Evolutionary conservation across 1,140 invertebrate genomes (phyloP).

Genomic region (Drosophila orena): DNA sequence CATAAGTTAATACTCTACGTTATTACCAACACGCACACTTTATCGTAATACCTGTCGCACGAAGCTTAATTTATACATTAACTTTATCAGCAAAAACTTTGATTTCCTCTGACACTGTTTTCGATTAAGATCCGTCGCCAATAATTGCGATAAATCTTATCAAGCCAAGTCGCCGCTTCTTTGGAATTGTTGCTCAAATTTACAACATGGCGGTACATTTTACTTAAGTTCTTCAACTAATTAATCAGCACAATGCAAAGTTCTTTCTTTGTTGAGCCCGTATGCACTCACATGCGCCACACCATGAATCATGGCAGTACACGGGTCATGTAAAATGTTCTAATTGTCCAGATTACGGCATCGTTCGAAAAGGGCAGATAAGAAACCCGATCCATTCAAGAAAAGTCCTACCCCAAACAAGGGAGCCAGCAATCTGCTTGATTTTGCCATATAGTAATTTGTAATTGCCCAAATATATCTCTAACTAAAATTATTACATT

Average conservation of each 20-base stretch:
- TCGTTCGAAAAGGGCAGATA: conserved; percentile 1
- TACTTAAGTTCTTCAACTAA: conserved; percentile 7
- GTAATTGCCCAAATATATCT: background rate
- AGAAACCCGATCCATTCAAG: background rate
- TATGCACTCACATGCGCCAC: background rate
- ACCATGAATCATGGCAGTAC: conserved; percentile 6
- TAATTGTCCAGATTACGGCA: background rate
- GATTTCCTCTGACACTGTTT: conserved; percentile 33
- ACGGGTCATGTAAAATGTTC: conserved; percentile 1
- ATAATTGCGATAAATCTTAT: conserved; percentile 38
- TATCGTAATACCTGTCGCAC: conserved; percentile 66
- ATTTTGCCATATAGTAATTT: background rate
- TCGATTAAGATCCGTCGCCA: conserved; percentile 25
- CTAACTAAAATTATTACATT: background rate
- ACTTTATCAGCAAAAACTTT: conserved; percentile 11
- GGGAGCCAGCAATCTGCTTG: background rate
- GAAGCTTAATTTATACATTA: conserved; percentile 36
- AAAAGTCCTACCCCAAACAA: background rate
- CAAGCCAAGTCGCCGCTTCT: conserved; percentile 11
- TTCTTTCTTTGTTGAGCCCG: conserved; percentile 28
- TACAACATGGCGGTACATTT: conserved; percentile 5
- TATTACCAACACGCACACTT: conserved; percentile 58
- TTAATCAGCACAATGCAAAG: conserved; percentile 27
- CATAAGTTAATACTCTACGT: conserved; percentile 37
- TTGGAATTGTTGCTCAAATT: conserved; percentile 16